Percentiles rank a stretch among this genome's conserved stretches.
These are phyloP conservation scores for Sinella curviseta DNA, from an alignment of 1,140 invertebrate species.

Conservation along the genomic window DNA sequence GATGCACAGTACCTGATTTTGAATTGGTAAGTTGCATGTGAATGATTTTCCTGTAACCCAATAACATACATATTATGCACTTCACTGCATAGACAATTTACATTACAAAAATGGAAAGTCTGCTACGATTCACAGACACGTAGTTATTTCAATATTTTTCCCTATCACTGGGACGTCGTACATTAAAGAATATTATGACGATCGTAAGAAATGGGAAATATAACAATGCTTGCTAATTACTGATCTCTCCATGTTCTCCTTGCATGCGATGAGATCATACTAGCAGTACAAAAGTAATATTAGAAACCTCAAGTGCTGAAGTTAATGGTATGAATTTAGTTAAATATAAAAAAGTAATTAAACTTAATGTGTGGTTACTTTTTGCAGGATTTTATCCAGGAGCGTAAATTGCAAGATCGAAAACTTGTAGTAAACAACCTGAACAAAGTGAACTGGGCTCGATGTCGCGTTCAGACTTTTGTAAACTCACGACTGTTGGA, in stretches of 20 bases:
- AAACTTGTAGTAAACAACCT: slow-evolving; percentile 28
- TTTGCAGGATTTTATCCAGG: slow-evolving; percentile 33
- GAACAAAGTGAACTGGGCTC: slow-evolving; percentile 23
- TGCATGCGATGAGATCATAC: slow-evolving; percentile 25
- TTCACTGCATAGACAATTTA: no score
- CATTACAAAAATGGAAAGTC: no score
- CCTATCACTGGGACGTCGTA: slow-evolving; percentile 24
- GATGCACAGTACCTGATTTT: slow-evolving; percentile 7
- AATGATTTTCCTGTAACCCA: no score
- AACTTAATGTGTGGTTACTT: slow-evolving; percentile 9
- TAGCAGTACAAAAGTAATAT: background rate
- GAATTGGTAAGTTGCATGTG: background rate
- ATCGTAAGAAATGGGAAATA: slow-evolving; percentile 34
- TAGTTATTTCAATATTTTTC: background rate
- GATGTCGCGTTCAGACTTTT: slow-evolving; percentile 28
- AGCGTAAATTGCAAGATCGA: slow-evolving; percentile 25
- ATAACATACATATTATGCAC: no score
- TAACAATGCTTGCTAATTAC: slow-evolving; percentile 30
- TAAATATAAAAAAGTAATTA: background rate
- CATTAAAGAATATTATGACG: slow-evolving; percentile 6
- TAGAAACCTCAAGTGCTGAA: background rate
- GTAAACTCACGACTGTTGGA: background rate
- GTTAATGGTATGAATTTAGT: background rate
- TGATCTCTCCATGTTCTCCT: slow-evolving; percentile 20
- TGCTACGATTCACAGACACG: no score